Conservation (phyloP, 2,888 invertebrate species). For the Heliconius erato region DNA sequence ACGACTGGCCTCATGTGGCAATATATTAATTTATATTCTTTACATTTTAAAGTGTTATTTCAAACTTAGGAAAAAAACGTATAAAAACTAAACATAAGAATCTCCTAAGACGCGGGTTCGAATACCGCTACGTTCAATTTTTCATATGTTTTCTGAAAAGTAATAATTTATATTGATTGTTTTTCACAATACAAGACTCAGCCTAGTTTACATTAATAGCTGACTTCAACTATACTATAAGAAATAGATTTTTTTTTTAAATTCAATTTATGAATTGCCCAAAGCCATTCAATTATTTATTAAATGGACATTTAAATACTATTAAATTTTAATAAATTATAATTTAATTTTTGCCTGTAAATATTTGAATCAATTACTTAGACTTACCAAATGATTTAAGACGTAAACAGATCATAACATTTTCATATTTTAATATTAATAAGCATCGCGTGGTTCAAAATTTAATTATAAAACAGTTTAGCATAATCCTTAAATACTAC, state of each 20-base stretch:
- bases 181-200: background rate
- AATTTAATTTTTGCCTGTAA: conserved; percentile 37
- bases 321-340: conserved; percentile 30
- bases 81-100: too few species aligned
- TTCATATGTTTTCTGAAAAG: too few species aligned
- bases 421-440: conserved; percentile 57
- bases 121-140: too few species aligned
- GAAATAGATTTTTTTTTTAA: too few species aligned
- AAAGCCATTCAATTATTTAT: background rate
- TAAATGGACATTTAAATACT: background rate
- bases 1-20: too few species aligned
- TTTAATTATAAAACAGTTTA: conserved; percentile 51
- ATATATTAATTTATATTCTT: too few species aligned
- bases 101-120: too few species aligned
- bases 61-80: too few species aligned
- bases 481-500: conserved; percentile 47
- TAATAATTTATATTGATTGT: background rate
- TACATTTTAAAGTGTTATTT: too few species aligned
- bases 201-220: background rate
- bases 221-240: too few species aligned
- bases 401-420: conserved; percentile 54
- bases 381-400: conserved; percentile 50
- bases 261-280: too few species aligned
- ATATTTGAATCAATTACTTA: conserved; percentile 39
- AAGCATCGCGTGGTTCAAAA: conserved; percentile 39